phyloP scores from a whole-genome alignment of 2,113 vertebrate species.

The Poeciliopsis retropinna region DNA sequence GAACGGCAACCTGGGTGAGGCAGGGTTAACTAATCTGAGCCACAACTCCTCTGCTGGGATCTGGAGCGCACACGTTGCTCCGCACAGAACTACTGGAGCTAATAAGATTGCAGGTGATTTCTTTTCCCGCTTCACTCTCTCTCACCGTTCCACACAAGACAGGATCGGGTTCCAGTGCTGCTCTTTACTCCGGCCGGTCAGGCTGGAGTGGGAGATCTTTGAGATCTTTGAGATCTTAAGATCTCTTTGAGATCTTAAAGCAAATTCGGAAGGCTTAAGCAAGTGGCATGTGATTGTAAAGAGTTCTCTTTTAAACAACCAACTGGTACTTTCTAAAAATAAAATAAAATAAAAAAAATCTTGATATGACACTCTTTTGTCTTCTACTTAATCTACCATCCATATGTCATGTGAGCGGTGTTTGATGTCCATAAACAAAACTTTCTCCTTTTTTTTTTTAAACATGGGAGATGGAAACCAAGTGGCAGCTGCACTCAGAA shows the following conservation, averaged over 20 bases:
- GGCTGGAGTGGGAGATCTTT: background rate
- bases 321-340: too few relatives aligned
- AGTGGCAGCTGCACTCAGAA: too few relatives aligned
- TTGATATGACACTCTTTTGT: background rate
- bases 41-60: slow-evolving; percentile 54
- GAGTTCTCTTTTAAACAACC: too few relatives aligned
- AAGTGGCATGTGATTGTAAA: too few relatives aligned
- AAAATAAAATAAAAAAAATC: background rate
- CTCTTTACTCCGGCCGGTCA: slow-evolving; percentile 3
- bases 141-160: slow-evolving; percentile 22
- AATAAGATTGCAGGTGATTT: slow-evolving; percentile 71
- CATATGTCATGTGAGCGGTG: too few relatives aligned
- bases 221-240: too few relatives aligned
- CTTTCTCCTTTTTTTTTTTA: too few relatives aligned
- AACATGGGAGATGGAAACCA: too few relatives aligned
- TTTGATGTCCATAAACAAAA: too few relatives aligned
- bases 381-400: background rate
- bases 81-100: slow-evolving; percentile 48
- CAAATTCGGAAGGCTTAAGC: too few relatives aligned
- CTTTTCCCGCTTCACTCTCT: slow-evolving; percentile 51
- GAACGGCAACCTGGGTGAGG: slow-evolving; percentile 55
- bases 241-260: slow-evolving; percentile 8
- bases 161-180: background rate
- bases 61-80: slow-evolving; percentile 37
- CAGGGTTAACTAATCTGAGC: slow-evolving; percentile 75